Conservation (phyloP, 2,888 invertebrate species). For the Anodontia alba region DNA sequence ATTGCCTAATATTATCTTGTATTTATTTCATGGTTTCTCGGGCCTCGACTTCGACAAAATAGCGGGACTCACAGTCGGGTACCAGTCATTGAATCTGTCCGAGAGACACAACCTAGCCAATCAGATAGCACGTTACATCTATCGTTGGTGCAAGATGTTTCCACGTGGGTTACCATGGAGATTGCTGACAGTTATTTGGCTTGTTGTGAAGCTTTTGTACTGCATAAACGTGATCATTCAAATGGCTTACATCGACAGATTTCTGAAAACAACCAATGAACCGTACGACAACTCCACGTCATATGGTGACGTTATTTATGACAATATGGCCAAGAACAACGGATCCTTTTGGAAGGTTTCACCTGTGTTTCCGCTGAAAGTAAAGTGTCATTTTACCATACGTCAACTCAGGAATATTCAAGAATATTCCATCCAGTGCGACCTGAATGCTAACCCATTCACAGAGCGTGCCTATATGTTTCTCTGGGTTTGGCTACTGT, state of each 20-base stretch:
- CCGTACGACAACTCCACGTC: slow-evolving; percentile 44
- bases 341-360: slow-evolving; percentile 32
- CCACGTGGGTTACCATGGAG: slow-evolving; percentile 52
- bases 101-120: slow-evolving; percentile 39
- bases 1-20: slow-evolving; percentile 47
- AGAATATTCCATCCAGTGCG: slow-evolving; percentile 34
- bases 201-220: slow-evolving; percentile 49
- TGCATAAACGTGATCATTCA: slow-evolving; percentile 41
- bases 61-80: slow-evolving; percentile 41
- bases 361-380: slow-evolving; percentile 33
- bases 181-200: slow-evolving; percentile 41
- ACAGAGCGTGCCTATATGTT: slow-evolving; percentile 47
- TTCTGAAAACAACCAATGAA: slow-evolving; percentile 34
- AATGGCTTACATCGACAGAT: slow-evolving; percentile 24
- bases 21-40: slow-evolving; percentile 41
- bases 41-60: slow-evolving; percentile 55
- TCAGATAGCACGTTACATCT: slow-evolving; percentile 51
- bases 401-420: slow-evolving; percentile 17
- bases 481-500: slow-evolving; percentile 57
- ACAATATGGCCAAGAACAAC: slow-evolving; percentile 42
- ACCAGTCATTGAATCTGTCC: slow-evolving; percentile 29
- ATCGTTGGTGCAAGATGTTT: slow-evolving; percentile 44
- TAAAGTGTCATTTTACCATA: slow-evolving; percentile 41
- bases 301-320: slow-evolving; percentile 50
- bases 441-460: slow-evolving; percentile 39